Evolutionary conservation across 2,797 vertebrate species (phyloP), one percentile per base, ranked within the genome.

Genomic region (Uromys caudimaculatus): DNA sequence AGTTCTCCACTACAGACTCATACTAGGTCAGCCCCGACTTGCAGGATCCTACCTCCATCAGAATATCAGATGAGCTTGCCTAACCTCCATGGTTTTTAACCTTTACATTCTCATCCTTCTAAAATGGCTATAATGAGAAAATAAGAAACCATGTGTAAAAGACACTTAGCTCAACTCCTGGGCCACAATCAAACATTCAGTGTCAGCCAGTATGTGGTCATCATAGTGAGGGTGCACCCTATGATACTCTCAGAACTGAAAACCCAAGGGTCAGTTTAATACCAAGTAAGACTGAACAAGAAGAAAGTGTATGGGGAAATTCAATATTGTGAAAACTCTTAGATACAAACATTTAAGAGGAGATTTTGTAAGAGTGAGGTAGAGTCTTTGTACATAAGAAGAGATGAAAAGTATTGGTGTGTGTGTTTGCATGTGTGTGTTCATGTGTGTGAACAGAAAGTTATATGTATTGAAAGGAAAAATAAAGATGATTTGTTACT

Each of bases 401-500:
- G 76, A 95, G 13, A 29, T 27, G 24, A 92, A 50, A n/a, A 58
- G 24, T 14, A 17, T 14, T 38, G n/a, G n/a, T 19, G 2, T 19
- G 13, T 67, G 16, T 69, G 62, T 60, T 3, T 35, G 60, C n/a
- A n/a, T 64, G 14, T 67, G 14, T 67, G 6, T 67, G 69, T 38
- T 71, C 69, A 21, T 71, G 17, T 71, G 17, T 71, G n/a, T 71
- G 44, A 90, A 44, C 27, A 78, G 62, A 41, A 93, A 89, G 87
- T 19, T 96, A 35, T 44, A 54, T 64, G 21, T 56, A 38, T 58
- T 92, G 7, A 71, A 71, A 71, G 38, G n/a, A 92, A 89, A 93
- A 88, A 91, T 90, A 81, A 95, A 89, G 13, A 78, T 23, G n/a
- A 56, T 76, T 14, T 58, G 19, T 87, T 83, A 86, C 89, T 81